Conservation (phyloP, 2,113 vertebrate species). For the Donacobius atricapilla region DNA sequence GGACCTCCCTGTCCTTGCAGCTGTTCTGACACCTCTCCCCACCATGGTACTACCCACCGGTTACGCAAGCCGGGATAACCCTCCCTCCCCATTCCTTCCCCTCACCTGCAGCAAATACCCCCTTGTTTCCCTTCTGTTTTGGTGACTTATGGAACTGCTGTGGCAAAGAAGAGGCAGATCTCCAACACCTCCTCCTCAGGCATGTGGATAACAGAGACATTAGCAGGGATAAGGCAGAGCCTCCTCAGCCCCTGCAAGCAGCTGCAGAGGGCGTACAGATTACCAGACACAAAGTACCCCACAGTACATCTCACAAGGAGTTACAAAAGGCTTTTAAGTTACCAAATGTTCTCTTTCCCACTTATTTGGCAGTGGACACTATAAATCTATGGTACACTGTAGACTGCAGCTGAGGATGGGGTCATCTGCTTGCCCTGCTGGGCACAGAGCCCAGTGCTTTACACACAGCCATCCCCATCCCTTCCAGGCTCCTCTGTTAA, state of each 20-base stretch:
- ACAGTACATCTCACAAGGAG: not conserved
- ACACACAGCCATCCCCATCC: not conserved
- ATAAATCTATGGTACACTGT: not conserved
- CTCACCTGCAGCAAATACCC: not conserved
- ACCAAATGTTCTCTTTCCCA: not conserved
- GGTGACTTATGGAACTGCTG: not conserved
- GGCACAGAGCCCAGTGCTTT: not conserved
- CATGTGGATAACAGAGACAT: not conserved
- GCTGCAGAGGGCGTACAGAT: not conserved
- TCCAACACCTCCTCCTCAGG: not conserved
- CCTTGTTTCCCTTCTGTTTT: slow-evolving; percentile 4
- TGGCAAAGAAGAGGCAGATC: not conserved
- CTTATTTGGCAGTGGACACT: not conserved
- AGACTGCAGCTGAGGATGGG: not conserved
- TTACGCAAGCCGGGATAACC: not conserved
- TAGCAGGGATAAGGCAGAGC: not conserved
- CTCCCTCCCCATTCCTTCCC: not conserved
- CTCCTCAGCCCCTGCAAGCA: not conserved
- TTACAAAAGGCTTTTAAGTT: not conserved
- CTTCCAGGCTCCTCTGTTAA: not conserved
- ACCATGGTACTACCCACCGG: rapidly evolving
- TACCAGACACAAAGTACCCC: not conserved
- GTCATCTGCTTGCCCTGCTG: not conserved
- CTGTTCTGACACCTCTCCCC: not conserved
- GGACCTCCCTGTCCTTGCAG: not conserved